Percentiles rank a stretch among this genome's conserved stretches.
Conservation (phyloP, 2,797 vertebrate genomes). For the Cichlasoma orientale region DNA sequence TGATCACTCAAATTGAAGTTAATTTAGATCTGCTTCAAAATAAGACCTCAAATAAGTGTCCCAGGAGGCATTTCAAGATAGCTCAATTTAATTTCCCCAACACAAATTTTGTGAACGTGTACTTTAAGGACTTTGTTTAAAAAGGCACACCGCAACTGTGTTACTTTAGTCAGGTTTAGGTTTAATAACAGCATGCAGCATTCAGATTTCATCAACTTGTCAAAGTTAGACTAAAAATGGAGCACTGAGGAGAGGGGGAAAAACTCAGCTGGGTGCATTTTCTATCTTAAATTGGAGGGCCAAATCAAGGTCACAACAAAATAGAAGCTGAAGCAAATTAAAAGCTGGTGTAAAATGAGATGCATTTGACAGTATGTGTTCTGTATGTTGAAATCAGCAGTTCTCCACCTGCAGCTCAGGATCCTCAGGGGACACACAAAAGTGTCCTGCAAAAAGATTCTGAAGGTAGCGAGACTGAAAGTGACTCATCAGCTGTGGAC, state of each 20-base stretch:
- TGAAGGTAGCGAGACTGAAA: neutral
- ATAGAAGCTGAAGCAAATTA: constrained; percentile 50
- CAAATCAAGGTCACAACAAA: constrained; percentile 31
- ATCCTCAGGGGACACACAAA: neutral
- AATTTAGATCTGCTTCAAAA: no score
- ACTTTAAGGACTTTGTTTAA: neutral
- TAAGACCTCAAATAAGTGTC: no score
- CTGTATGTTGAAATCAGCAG: constrained; percentile 74
- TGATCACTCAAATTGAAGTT: no score
- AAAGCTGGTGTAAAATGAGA: constrained; percentile 61
- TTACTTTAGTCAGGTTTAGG: neutral
- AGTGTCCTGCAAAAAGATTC: neutral
- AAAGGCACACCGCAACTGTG: neutral
- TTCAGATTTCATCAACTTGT: neutral
- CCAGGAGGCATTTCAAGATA: neutral
- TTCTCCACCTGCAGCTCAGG: constrained; percentile 51
- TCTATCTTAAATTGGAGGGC: neutral
- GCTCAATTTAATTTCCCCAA: no score
- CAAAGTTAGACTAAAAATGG: neutral
- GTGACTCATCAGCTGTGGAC: neutral
- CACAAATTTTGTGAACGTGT: no score
- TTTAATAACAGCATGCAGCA: constrained; percentile 46
- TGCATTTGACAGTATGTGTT: constrained; percentile 68
- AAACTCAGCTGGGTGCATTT: neutral
- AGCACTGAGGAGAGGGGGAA: neutral